Base-by-base conservation (phyloP, 2,888 invertebrate genomes). In the Cactoblastis cactorum region DNA sequence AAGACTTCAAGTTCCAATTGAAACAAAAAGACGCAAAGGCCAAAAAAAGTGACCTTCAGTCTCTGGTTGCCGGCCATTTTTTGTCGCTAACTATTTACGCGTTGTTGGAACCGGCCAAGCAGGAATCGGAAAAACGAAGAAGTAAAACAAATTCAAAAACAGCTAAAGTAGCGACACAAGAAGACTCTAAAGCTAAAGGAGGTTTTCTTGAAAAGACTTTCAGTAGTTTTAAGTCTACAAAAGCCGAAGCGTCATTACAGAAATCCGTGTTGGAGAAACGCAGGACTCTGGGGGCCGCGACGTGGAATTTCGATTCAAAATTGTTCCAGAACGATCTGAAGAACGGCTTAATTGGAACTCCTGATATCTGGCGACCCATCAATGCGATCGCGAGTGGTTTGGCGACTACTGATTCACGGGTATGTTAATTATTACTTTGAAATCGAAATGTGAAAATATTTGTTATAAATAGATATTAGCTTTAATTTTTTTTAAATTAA, bases 1-100 rank as follows among this genome's bases (percentile, higher is more conserved):
- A 95, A 80, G 94, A 94, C 58, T 95, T 95, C 69, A 92, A 91
- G 62, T 95, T 95, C 74, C 91, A 91, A 39, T 65, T 95, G 54
- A 90, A 90, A 62, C 91, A 82, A 54, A 91, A 91, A 71, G 91
- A 92, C 59, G 79, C 86, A 58, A 84, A 81, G 54, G 83, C 87
- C 56, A 89, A 89, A 56, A 84, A 88, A 59, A 79, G 82, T 53
- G 89, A 91, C 64, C 80, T 90, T 56, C 92, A 91, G 61, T 91
- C 90, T 61, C 87, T 91, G 59, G 83, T 93, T n/a, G 90, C 91
- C 46, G 93, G 93, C 0, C 93, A 91, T 74, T 93, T 94, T 72
- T 82, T 94, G 46, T 93, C 93, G 1, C 88, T 93, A 24, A 94
- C 94, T 4, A 91, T 93, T 49, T 94, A 93, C 68, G 93, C 94